Evolutionary conservation across 2,888 invertebrate genomes (phyloP).

Genomic region (Caenorhabditis becei): DNA sequence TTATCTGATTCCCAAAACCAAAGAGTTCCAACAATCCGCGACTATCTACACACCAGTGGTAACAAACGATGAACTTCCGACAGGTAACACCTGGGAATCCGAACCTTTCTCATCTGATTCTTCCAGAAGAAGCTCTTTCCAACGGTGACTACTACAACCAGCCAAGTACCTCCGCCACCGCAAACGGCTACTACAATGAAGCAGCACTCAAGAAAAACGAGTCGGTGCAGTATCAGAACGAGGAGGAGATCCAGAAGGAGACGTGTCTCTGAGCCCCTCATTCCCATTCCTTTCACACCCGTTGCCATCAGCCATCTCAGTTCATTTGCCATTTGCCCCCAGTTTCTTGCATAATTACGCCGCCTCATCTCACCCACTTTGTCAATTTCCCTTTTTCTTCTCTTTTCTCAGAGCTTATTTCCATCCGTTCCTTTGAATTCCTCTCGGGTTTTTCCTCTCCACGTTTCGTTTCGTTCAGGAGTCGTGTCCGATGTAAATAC

Average conservation of each 20-base stretch:
- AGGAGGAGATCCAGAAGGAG: conserved; percentile 31
- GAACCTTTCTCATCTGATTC: background rate
- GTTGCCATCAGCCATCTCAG: conserved; percentile 6
- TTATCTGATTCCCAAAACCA: conserved; percentile 67
- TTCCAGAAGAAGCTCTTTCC: conserved; percentile 39
- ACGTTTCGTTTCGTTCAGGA: background rate
- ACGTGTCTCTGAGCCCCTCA: conserved; percentile 25
- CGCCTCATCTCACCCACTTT: conserved; percentile 14
- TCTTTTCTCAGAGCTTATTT: conserved; percentile 2
- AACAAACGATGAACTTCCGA: conserved; percentile 51
- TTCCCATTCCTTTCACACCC: background rate
- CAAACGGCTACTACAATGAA: conserved; percentile 55
- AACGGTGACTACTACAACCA: conserved; percentile 57
- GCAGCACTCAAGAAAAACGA: conserved; percentile 7
- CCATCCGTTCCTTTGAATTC: background rate
- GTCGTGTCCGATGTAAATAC: background rate
- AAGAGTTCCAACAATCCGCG: conserved; percentile 46
- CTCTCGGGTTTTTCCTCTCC: conserved; percentile 7
- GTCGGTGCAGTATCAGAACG: conserved; percentile 16
- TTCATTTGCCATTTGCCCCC: background rate
- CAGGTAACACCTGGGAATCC: background rate
- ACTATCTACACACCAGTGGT: conserved; percentile 70
- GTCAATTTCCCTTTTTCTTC: conserved; percentile 4
- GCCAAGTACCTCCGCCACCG: conserved; percentile 20
- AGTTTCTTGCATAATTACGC: conserved; percentile 6